These are phyloP conservation scores for Balaeniceps rex DNA, from an alignment of 2,113 vertebrate species.

Conservation along the genomic window DNA sequence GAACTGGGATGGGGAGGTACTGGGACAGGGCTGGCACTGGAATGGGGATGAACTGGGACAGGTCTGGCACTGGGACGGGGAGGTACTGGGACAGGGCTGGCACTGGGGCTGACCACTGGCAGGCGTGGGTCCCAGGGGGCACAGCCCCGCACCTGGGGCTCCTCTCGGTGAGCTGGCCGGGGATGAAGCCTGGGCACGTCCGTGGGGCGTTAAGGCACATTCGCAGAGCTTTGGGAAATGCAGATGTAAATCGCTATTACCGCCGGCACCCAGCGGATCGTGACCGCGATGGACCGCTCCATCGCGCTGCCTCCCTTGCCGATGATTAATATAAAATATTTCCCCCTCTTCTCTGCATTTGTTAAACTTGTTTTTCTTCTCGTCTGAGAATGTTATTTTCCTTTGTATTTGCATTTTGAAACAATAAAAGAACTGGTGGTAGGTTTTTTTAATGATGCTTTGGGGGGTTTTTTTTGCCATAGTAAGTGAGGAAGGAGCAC, in stretches of 20 bases:
- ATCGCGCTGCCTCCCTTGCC: not conserved
- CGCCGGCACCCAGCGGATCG: rapidly evolving
- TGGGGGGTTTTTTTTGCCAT: not conserved
- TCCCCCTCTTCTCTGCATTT: not conserved
- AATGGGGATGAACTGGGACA: not conserved
- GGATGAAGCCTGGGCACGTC: no score
- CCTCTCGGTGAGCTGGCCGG: not conserved
- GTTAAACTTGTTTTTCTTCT: not conserved
- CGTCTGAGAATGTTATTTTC: not conserved
- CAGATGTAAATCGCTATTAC: not conserved
- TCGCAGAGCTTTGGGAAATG: not conserved
- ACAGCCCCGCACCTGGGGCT: not conserved
- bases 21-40: no score
- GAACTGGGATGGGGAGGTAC: no score
- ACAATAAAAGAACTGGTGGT: not conserved
- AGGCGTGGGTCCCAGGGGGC: not conserved
- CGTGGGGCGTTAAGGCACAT: rapidly evolving
- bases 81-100: not conserved
- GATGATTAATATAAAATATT: not conserved
- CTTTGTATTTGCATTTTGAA: not conserved
- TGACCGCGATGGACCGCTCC: no score
- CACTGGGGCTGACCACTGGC: not conserved
- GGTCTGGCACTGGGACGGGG: no score
- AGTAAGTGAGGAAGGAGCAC: not conserved
- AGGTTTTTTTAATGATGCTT: not conserved